Evolutionary conservation across 2,797 vertebrate species (phyloP).

Genomic region (Sebastes nivosus): DNA sequence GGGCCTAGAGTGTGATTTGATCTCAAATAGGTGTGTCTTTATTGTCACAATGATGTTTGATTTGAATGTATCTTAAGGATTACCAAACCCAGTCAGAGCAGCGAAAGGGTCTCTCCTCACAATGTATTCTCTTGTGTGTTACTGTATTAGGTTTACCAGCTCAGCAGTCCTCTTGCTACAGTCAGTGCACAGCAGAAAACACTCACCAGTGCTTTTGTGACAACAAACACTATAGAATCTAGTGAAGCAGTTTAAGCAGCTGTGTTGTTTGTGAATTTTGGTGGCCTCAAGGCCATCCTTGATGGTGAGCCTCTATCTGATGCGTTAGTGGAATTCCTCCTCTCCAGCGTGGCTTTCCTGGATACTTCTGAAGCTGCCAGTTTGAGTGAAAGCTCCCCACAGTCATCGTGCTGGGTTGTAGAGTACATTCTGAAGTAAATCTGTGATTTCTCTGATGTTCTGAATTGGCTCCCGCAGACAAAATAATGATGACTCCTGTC

Average conservation of each 20-base stretch:
- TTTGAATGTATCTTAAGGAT: neutral
- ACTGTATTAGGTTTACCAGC: neutral
- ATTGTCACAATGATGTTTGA: neutral
- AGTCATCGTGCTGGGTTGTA: neutral
- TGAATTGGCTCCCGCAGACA: slow-evolving; percentile 9
- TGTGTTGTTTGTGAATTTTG: neutral
- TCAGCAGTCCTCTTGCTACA: slow-evolving; percentile 3
- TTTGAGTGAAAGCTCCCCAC: slow-evolving; percentile 22
- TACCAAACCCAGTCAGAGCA: neutral
- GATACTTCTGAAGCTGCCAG: slow-evolving; percentile 5
- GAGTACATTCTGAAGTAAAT: slow-evolving; percentile 2
- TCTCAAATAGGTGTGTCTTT: neutral
- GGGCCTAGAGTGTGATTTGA: neutral
- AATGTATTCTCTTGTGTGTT: neutral
- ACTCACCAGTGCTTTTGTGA: slow-evolving; percentile 9
- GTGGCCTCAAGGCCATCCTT: neutral
- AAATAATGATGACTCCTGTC: slow-evolving; percentile 15
- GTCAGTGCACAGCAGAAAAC: slow-evolving; percentile 5
- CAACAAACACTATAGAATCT: slow-evolving; percentile 14
- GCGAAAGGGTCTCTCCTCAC: neutral
- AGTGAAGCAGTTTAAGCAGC: slow-evolving; percentile 11
- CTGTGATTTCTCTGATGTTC: slow-evolving; percentile 17
- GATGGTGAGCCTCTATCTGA: neutral
- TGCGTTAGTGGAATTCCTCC: neutral
- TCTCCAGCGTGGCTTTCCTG: slow-evolving; percentile 1